These are phyloP conservation scores for Urocyon cinereoargenteus DNA, from an alignment of 2,797 vertebrate genomes.

Conservation along the genomic window DNA sequence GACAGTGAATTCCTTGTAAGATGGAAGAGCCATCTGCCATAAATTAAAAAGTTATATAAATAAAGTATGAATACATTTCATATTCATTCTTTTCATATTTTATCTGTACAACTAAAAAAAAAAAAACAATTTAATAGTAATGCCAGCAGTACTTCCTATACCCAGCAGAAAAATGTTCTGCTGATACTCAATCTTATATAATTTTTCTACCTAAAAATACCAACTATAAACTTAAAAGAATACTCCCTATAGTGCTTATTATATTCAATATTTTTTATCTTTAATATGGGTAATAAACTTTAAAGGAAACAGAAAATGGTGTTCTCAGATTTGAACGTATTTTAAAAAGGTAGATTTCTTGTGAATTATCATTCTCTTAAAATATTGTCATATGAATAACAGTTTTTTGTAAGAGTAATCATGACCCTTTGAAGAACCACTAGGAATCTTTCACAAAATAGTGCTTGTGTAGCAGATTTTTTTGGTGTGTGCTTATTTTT, in stretches of 20 bases:
- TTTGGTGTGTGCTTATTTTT: not conserved
- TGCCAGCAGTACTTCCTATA: not conserved
- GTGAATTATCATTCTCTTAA: conserved; percentile 35
- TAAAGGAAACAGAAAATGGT: not conserved
- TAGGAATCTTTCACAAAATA: not conserved
- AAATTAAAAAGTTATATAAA: conserved; percentile 57
- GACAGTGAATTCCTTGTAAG: not conserved
- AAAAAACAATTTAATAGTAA: conserved; percentile 32
- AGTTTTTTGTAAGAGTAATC: conserved; percentile 21
- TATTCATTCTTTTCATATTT: conserved; percentile 71
- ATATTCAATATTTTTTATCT: not conserved
- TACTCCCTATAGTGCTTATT: not conserved
- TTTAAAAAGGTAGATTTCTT: conserved; percentile 46
- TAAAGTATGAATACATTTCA: conserved; percentile 54
- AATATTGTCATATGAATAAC: not conserved
- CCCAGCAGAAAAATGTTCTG: not conserved
- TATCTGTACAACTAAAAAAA: conserved; percentile 58
- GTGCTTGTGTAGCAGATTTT: not conserved
- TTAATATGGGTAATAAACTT: conserved; percentile 44
- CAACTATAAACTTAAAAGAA: conserved; percentile 26
- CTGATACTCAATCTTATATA: conserved; percentile 48
- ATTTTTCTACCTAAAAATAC: conserved; percentile 52
- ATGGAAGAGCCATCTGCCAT: conserved; percentile 21
- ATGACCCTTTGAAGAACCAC: conserved; percentile 15
- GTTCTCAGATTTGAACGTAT: not conserved